phyloP scores from a whole-genome alignment of 2,888 invertebrate species.

The Smittia sp. region DNA sequence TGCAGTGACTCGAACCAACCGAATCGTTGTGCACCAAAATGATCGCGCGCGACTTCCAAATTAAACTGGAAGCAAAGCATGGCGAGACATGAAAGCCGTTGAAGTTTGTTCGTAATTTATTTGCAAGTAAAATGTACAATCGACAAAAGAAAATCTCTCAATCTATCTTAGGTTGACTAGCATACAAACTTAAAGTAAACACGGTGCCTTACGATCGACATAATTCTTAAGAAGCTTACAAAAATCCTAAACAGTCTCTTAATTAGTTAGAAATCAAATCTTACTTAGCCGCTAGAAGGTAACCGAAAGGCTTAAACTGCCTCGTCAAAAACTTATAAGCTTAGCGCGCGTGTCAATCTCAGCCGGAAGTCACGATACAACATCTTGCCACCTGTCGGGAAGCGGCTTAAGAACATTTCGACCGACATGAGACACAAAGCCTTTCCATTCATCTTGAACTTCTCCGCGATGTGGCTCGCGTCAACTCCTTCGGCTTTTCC shows the following conservation, averaged over 20 bases:
- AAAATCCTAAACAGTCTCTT: constrained; percentile 26
- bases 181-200: constrained; percentile 26
- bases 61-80: too few species aligned
- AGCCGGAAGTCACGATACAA: constrained; percentile 70
- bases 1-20: too few species aligned
- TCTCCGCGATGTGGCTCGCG: constrained; percentile 51
- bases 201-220: neutral
- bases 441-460: constrained; percentile 79
- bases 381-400: constrained; percentile 65
- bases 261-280: constrained; percentile 1
- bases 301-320: neutral
- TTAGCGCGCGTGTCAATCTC: constrained; percentile 66
- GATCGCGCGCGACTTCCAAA: too few species aligned
- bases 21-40: neutral
- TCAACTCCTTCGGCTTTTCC: constrained; percentile 56
- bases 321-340: constrained; percentile 52
- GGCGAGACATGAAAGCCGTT: too few species aligned
- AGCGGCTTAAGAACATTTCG: constrained; percentile 70
- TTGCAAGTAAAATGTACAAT: neutral
- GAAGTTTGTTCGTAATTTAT: neutral
- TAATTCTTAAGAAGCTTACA: neutral
- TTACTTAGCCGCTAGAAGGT: constrained; percentile 6
- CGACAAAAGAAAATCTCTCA: neutral
- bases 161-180: constrained; percentile 31
- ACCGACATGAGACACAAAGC: constrained; percentile 74